These are phyloP conservation scores for Branchinecta lynchi DNA, from an alignment of 1,140 invertebrate genomes.

Conservation along the genomic window DNA sequence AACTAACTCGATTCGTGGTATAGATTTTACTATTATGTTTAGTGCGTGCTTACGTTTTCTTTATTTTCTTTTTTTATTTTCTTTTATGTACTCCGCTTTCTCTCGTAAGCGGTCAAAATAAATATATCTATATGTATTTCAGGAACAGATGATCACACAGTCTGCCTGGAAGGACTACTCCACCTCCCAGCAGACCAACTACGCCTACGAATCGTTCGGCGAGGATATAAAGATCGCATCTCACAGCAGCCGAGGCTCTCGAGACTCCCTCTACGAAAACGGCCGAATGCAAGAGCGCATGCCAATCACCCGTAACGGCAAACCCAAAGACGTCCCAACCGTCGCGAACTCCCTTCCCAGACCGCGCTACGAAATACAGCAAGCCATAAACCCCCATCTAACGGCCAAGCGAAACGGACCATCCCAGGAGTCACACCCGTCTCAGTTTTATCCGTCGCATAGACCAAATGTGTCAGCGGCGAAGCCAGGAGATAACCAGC, in stretches of 20 bases:
- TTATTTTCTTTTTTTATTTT: too few relatives aligned
- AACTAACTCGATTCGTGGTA: too few relatives aligned
- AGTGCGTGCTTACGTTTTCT: too few relatives aligned
- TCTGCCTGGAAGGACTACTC: slow-evolving; percentile 75
- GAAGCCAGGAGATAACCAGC: slow-evolving; percentile 32
- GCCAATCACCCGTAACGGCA: slow-evolving; percentile 20
- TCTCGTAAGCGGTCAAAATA: too few relatives aligned
- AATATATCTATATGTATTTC: slow-evolving; percentile 30
- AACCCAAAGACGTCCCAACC: not conserved
- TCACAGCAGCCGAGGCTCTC: not conserved
- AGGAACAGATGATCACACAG: slow-evolving; percentile 64
- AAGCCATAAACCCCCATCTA: slow-evolving; percentile 21
- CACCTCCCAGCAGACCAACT: slow-evolving; percentile 52
- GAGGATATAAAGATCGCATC: slow-evolving; percentile 31
- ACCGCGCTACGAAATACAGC: slow-evolving; percentile 27
- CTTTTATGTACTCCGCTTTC: too few relatives aligned
- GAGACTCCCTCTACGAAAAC: slow-evolving; percentile 13
- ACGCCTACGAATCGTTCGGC: slow-evolving; percentile 68
- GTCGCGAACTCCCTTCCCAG: slow-evolving; percentile 39
- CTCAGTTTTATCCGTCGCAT: slow-evolving; percentile 16
- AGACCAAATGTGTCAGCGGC: slow-evolving; percentile 18
- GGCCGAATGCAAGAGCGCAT: slow-evolving; percentile 13
- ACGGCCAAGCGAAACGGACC: slow-evolving; percentile 19
- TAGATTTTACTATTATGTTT: too few relatives aligned
- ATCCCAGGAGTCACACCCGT: slow-evolving; percentile 17